Evolutionary conservation across 2,888 invertebrate species (phyloP), one percentile per base, ranked within the genome.

Genomic region (Eupeodes latifasciatus): DNA sequence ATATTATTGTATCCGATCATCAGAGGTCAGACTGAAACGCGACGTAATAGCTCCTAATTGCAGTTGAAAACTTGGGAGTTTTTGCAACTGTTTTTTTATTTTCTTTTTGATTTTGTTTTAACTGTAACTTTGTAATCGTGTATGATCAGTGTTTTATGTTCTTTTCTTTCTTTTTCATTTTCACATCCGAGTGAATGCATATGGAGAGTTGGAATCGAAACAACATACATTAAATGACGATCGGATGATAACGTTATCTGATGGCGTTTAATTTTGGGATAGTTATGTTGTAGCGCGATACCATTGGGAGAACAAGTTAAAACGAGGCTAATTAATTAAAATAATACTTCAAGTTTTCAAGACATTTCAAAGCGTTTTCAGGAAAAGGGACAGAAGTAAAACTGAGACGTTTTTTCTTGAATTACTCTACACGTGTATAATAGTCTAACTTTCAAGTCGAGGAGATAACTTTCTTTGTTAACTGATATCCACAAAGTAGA

Each of bases 21-120:
- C 51, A 84, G 80, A 87, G 87, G 87, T 87, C 87, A 87, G 76
- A 77, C 77, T 64, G 51, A 36, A 72, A 74, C 55, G 61, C 80
- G 84, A 87, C 87, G 87, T 87, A 87, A 87, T 84, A 57, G 77
- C 80, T 74, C 80, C 84, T 87, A 87, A 87, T 87, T 87, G 84
- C 80, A 67, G 61, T 76, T 80, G 69, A 87, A 80, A 87, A 80
- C 86, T 84, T 87, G 80, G 19, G 57, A 61, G 47, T 83, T 76
- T 80, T 67, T 69, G 77, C 80, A 81, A 84, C 69, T 81, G 83
- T 85, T 85, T 81, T 55, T 81, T 55, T 72, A 44, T 61, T 67
- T 12, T 59, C 34, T 57, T 71, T 40, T 36, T 47, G 55, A 27
- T 79, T 72, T 59, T 14, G 14, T 11, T 47, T 44, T 67, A 62